Base-by-base conservation (phyloP, 2,888 invertebrate species). In the Himalopsyche anomala region DNA sequence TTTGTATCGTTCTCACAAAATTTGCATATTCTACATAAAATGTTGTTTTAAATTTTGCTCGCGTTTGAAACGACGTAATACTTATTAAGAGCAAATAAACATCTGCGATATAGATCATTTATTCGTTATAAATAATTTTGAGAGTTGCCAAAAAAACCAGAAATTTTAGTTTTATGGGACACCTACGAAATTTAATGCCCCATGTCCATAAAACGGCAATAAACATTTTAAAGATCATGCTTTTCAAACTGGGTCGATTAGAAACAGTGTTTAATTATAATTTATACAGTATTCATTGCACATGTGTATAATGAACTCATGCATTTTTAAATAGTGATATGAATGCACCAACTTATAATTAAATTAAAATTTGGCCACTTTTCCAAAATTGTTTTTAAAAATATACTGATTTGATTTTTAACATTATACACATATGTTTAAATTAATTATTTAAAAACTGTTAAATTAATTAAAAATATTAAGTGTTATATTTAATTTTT, bases 41-140 rank as follows among this genome's bases (percentile, higher is more conserved):
- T 74, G 74, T 74, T 69, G 69, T 69, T 74, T 74, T 36, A 74
- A 36, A 74, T 74, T 38, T 38, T 12, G 74, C 36, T 74, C 74
- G 74, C 74, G 36, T 38, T 74, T 38, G n/a, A 36, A 74, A 74
- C 74, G 74, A 74, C 74, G 74, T 74, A 74, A 74, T 74, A 74
- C 74, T 74, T 74, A 74, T 74, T 74, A 74, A 74, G 74, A 74
- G 74, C 74, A 74, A 74, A 74, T 74, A 74, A 74, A 74, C 74
- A 74, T 74, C 74, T 74, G 74, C 38, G 74, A 74, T 74, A 74
- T 74, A 74, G 74, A 74, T 74, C 74, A 74, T 74, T 28, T 74
- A 74, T 38, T 74, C 74, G 36, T 74, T 74, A 74, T 74, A 74
- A 74, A 74, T 51, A 51, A 51, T 74, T 74, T 74, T 74, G 36